Conservation (phyloP, 2,797 vertebrate genomes). For the Pygocentrus nattereri region DNA sequence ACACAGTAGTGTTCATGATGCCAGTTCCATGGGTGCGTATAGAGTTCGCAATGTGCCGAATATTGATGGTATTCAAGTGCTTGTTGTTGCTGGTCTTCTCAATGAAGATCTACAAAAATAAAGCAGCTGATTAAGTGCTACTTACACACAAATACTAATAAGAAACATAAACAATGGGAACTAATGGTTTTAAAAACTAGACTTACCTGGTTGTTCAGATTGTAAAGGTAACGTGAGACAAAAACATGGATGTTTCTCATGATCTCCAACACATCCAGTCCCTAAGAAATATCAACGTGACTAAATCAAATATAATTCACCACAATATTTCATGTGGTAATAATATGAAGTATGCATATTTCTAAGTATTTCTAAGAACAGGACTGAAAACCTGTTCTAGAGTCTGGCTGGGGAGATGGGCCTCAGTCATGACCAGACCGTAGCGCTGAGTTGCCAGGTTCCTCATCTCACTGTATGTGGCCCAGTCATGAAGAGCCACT, state of each 20-base stretch:
- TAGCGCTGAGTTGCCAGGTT: conserved; percentile 97
- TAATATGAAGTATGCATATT: not conserved
- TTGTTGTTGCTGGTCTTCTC: conserved; percentile 99
- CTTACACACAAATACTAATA: not conserved
- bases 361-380: not conserved
- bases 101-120: conserved; percentile 89
- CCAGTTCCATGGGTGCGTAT: conserved; percentile 98
- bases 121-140: not conserved
- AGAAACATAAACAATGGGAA: not conserved
- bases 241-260: conserved; percentile 99
- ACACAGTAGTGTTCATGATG: conserved; percentile 99
- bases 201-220: conserved; percentile 97
- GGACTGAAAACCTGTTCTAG: conserved; percentile 90
- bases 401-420: conserved; percentile 97
- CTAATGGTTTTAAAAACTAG: not conserved
- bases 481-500: conserved; percentile 98
- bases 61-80: conserved; percentile 99
- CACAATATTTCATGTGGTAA: not conserved
- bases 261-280: conserved; percentile 97
- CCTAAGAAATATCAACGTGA: conserved; percentile 75
- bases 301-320: not conserved
- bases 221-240: conserved; percentile 98
- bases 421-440: conserved; percentile 94
- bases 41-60: conserved; percentile 97
- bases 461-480: conserved; percentile 99